Evolutionary conservation across 2,888 invertebrate species (phyloP), one percentile per base, ranked within the genome.

Genomic region (Euproctis similis): DNA sequence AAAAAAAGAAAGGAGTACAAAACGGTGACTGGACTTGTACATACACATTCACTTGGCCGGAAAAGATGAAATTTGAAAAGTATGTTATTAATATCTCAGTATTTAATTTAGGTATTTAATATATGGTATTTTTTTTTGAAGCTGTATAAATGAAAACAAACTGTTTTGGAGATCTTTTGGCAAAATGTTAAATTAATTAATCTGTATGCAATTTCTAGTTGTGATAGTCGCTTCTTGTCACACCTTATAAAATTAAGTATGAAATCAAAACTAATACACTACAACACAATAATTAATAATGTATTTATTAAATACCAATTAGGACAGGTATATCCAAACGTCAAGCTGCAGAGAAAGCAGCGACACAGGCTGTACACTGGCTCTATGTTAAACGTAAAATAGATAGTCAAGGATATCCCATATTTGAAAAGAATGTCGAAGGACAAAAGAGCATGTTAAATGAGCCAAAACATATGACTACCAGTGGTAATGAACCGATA

Each of bases 41-140:
- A 8, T 87, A 87, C 34, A 48, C 64, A 1, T 63, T 90, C 37
- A 54, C 67, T 17, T 90, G 90, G 90, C 90, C 90, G 0, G 80
- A 84, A 44, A 66, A 78, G 26, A 64, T 66, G 5, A 80, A 81
- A 41, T 87, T 90, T 69, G 73, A 82, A 45, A 10, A 11, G 21
- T 21, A 21, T 10, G n/a, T n/a, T n/a, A n/a, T n/a, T n/a, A n/a
- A n/a, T n/a, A n/a, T n/a, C n/a, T n/a, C n/a, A n/a, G n/a, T n/a
- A n/a, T n/a, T n/a, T n/a, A n/a, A n/a, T n/a, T n/a, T n/a, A n/a
- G n/a, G n/a, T n/a, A n/a, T n/a, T n/a, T n/a, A n/a, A n/a, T n/a
- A n/a, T n/a, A n/a, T n/a, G n/a, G n/a, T n/a, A n/a, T n/a, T n/a
- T n/a, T n/a, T n/a, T n/a, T n/a, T n/a, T n/a, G n/a, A n/a, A n/a